Evolutionary conservation across 2,888 invertebrate genomes (phyloP).

Genomic region (Morinoia aosen): DNA sequence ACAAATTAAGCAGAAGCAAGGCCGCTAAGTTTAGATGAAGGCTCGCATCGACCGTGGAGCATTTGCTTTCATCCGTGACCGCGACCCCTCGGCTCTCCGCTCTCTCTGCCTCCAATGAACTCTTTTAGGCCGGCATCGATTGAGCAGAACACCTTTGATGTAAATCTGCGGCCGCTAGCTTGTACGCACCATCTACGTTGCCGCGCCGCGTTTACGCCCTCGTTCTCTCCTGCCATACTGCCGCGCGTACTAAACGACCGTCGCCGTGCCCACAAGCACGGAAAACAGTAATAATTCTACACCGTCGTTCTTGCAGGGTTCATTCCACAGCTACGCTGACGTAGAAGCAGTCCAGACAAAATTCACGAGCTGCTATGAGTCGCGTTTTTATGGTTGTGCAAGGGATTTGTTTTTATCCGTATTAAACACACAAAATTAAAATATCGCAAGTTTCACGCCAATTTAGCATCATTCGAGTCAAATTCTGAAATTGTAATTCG

Average conservation of each 20-base stretch:
- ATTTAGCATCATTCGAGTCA: no score
- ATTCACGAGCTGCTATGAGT: no score
- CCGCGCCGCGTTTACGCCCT: constrained; percentile 5
- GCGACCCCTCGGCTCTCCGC: constrained; percentile 41
- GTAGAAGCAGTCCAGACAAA: not conserved
- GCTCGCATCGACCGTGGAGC: constrained; percentile 42
- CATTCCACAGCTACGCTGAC: not conserved
- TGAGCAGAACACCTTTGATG: constrained; percentile 48
- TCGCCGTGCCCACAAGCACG: not conserved
- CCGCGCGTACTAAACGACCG: not conserved
- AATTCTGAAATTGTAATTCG: no score
- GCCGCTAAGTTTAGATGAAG: constrained; percentile 36
- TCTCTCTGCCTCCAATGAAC: constrained; percentile 40
- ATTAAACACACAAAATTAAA: not conserved
- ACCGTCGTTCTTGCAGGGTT: not conserved
- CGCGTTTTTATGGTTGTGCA: not conserved
- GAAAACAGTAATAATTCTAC: not conserved
- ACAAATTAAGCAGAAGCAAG: constrained; percentile 22
- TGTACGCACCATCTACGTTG: constrained; percentile 32
- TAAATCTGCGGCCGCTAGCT: constrained; percentile 27
- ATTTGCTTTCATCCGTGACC: not conserved
- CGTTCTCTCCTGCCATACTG: not conserved
- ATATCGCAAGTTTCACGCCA: no score
- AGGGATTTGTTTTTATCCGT: not conserved
- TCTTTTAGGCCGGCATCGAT: constrained; percentile 27